A percentile compares a stretch with the other conserved stretches of the same genome.
Evolutionary conservation across 1,140 invertebrate species (phyloP).

Genomic region (Panagrolaimus sp.): DNA sequence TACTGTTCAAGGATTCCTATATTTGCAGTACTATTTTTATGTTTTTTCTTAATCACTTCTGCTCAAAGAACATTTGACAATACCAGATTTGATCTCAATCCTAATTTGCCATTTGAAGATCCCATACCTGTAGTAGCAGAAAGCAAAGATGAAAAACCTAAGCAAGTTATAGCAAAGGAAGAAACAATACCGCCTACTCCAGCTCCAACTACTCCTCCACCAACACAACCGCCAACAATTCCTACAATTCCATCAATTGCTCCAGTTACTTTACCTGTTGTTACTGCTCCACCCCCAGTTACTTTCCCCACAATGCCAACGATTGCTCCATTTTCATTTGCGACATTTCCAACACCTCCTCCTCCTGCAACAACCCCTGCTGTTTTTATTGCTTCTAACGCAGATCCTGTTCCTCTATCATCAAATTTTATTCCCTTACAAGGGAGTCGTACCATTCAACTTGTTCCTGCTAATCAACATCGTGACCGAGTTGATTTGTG

Average conservation of each 20-base stretch:
- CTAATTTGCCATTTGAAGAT: slow-evolving; percentile 35
- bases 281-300: too few species aligned
- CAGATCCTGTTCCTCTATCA: too few species aligned
- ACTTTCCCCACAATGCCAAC: background rate
- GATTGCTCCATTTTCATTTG: background rate
- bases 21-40: too few species aligned
- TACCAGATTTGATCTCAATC: slow-evolving; percentile 42
- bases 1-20: too few species aligned
- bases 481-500: slow-evolving; percentile 23
- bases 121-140: background rate
- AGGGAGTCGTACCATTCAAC: slow-evolving; percentile 13
- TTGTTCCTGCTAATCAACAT: slow-evolving; percentile 10
- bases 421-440: background rate
- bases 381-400: too few species aligned
- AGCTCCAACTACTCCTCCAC: background rate
- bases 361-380: background rate
- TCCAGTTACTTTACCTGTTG: too few species aligned
- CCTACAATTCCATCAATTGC: too few species aligned
- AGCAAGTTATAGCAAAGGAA: background rate
- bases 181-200: background rate
- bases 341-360: background rate
- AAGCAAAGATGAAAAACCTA: slow-evolving; percentile 21
- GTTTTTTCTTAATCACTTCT: background rate
- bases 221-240: background rate
- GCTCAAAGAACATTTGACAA: slow-evolving; percentile 37